Base-by-base conservation (phyloP, 2,888 invertebrate genomes). In the Torymus tubicola region DNA sequence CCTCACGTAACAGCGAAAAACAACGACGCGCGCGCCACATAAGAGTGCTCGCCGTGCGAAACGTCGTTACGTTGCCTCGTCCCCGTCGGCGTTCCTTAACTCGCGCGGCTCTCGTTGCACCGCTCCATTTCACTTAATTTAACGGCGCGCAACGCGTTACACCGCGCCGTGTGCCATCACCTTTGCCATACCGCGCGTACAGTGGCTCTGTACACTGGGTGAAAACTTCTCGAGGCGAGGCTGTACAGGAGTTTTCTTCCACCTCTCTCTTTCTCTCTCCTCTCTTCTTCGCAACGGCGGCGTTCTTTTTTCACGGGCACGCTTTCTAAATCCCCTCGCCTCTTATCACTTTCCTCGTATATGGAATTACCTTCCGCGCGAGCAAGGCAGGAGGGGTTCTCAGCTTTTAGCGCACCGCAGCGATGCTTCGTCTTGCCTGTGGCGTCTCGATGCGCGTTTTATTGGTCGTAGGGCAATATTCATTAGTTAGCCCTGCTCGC, bases 41-140 rank as follows among this genome's bases (percentile, higher is more conserved):
- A 57, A 57, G 1, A 24, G 42, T 42, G 52, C 53, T 31, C 3
- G 21, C 63, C 12, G 24, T 24, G n/a, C 18, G 53, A 64, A 60
- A 55, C 67, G 52, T 63, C 68, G 74, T 80, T 65, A 69, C 4
- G 13, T 53, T 55, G 5, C 18, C 52, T 67, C 52, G 57, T 67
- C 58, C 64, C 63, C 12, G 42, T 4, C 58, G 42, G 21, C 31
- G 42, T 42, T 70, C 70, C 63, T 69, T 64, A 52, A 69, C 68
- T 53, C 61, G 21, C 21, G 61, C 61, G 31, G 16, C 63, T 63
- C 72, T 68, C 74, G 65, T 81, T 78, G 74, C 76, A 60, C n/a
- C 80, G 77, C 73, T 80, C 80, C 82, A 77, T 77, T 82, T 73
- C 82, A 77, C 77, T 80, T 73, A 77, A 80, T 82, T 77, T 80